These are phyloP conservation scores for Tryphoninae sp. DNA, from an alignment of 2,888 invertebrate species.

Conservation along the genomic window DNA sequence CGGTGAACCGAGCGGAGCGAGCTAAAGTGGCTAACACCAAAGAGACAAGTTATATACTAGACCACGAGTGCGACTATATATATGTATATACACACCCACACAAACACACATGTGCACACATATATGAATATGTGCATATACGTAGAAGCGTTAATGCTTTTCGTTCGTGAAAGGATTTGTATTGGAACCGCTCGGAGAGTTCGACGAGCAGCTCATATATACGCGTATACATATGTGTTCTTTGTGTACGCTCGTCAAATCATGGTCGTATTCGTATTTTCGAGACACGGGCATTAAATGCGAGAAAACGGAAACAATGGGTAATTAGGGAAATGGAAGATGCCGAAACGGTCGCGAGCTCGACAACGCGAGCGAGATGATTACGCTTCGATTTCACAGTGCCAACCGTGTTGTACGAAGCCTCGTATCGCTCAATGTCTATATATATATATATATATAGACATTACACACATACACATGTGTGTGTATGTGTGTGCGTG, in stretches of 20 bases:
- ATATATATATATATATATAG: slow-evolving; percentile 10
- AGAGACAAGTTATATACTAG: neutral
- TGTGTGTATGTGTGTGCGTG: slow-evolving; percentile 2
- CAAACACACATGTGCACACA: neutral
- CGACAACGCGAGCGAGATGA: slow-evolving; percentile 19
- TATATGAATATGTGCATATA: neutral
- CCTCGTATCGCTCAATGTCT: neutral
- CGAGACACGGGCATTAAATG: slow-evolving; percentile 23
- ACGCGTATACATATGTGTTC: neutral
- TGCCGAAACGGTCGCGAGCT: slow-evolving; percentile 36
- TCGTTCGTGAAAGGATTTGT: neutral
- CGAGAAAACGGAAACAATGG: slow-evolving; percentile 59
- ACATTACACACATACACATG: too few relatives aligned
- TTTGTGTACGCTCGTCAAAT: slow-evolving; percentile 5
- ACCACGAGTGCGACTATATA: slow-evolving; percentile 2
- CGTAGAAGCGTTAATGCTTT: slow-evolving; percentile 6
- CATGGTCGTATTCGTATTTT: slow-evolving; percentile 27
- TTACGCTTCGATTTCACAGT: slow-evolving; percentile 44
- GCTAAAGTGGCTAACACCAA: slow-evolving; percentile 2
- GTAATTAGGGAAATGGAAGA: slow-evolving; percentile 56
- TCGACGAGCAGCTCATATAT: slow-evolving; percentile 4
- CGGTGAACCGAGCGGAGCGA: slow-evolving; percentile 44
- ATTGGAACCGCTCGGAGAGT: neutral
- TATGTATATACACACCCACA: slow-evolving; percentile 6
- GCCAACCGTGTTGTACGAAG: neutral